A percentile compares a stretch with the other conserved stretches of the same genome.
Conservation (phyloP, 1,140 invertebrate species). For the Monomorium pharaonis region DNA sequence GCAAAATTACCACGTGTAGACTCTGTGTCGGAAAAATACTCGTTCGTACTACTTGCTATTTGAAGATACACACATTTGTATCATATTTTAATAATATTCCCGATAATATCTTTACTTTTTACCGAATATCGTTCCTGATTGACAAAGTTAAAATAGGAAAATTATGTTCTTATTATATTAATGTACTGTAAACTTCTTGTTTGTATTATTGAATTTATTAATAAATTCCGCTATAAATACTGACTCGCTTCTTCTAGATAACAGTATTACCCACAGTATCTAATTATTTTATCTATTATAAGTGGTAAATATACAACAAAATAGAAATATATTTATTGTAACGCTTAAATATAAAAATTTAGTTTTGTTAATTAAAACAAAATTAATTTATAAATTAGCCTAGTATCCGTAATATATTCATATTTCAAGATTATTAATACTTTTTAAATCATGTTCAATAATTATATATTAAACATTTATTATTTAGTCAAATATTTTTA, state of each 20-base stretch:
- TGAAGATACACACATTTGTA: neutral
- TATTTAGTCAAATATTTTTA: neutral
- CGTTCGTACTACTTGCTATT: neutral
- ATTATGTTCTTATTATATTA: neutral
- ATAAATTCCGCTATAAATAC: too few relatives aligned
- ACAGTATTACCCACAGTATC: too few relatives aligned
- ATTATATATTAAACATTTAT: neutral
- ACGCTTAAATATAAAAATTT: too few relatives aligned
- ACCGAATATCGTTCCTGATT: neutral
- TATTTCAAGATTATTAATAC: too few relatives aligned
- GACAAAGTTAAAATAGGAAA: neutral
- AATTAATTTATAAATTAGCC: too few relatives aligned
- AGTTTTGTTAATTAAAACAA: too few relatives aligned
- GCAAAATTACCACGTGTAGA: slow-evolving; percentile 20
- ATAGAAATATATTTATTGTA: too few relatives aligned
- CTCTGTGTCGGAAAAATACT: slow-evolving; percentile 15
- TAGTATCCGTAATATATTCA: too few relatives aligned
- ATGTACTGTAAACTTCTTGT: neutral
- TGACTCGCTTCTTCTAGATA: too few relatives aligned
- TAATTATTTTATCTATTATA: too few relatives aligned
- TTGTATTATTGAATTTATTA: too few relatives aligned
- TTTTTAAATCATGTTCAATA: neutral
- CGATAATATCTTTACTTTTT: neutral
- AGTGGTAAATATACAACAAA: too few relatives aligned
- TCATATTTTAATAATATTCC: neutral